phyloP scores from a whole-genome alignment of 2,888 invertebrate species.

The Phalangium opilio region DNA sequence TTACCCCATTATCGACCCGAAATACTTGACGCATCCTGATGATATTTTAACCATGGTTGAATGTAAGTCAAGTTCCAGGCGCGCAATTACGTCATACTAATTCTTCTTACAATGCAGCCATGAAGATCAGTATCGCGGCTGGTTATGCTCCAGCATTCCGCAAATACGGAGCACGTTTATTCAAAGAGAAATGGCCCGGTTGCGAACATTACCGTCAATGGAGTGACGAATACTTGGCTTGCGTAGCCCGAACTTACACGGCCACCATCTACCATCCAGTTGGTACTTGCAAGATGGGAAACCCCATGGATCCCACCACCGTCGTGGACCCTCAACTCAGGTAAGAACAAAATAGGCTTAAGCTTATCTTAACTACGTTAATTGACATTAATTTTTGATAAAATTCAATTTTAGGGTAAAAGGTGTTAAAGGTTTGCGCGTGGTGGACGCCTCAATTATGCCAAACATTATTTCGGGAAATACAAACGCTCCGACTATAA shows the following conservation, averaged over 20 bases:
- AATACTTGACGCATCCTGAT: slow-evolving; percentile 67
- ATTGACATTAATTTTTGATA: not conserved
- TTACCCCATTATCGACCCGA: slow-evolving; percentile 75
- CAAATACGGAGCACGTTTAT: slow-evolving; percentile 60
- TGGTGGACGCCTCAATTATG: slow-evolving; percentile 77
- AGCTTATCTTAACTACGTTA: not conserved
- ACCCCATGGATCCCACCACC: slow-evolving; percentile 19
- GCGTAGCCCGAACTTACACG: slow-evolving; percentile 22
- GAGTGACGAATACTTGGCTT: slow-evolving; percentile 22
- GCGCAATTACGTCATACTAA: too few species aligned
- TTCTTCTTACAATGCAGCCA: slow-evolving; percentile 12
- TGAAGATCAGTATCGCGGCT: slow-evolving; percentile 57
- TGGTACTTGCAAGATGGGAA: slow-evolving; percentile 22
- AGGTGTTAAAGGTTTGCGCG: slow-evolving; percentile 55
- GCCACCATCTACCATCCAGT: slow-evolving; percentile 23
- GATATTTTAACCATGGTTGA: slow-evolving; percentile 69
- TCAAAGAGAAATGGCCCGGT: slow-evolving; percentile 58
- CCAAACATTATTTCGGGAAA: slow-evolving; percentile 75
- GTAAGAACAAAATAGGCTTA: slow-evolving; percentile 6
- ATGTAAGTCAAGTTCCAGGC: slow-evolving; percentile 30
- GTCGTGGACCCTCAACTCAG: slow-evolving; percentile 22
- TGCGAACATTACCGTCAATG: slow-evolving; percentile 38
- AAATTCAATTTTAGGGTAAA: slow-evolving; percentile 27
- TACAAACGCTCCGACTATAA: slow-evolving; percentile 78
- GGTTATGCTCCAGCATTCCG: slow-evolving; percentile 60